phyloP scores from a whole-genome alignment of 1,140 invertebrate species.

The Lepidurus apus region DNA sequence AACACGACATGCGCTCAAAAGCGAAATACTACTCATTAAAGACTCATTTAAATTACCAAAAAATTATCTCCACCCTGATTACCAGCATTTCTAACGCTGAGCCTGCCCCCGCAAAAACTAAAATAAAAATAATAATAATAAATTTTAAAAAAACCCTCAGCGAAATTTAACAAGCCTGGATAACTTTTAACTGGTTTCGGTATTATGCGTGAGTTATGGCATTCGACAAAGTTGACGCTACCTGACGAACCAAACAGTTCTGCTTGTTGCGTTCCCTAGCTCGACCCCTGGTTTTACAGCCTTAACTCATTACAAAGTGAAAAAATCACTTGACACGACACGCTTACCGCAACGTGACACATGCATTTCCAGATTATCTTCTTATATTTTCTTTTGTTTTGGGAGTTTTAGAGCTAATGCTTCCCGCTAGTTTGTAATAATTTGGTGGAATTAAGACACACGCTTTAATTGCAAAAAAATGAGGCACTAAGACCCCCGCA shows the following conservation, averaged over 20 bases:
- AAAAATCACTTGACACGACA: neutral
- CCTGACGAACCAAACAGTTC: neutral
- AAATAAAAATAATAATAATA: neutral
- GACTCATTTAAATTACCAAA: neutral
- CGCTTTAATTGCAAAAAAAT: neutral
- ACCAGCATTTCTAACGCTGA: neutral
- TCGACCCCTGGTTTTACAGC: neutral
- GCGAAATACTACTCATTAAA: neutral
- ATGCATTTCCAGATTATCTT: neutral
- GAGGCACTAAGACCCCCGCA: neutral
- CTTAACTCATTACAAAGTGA: neutral
- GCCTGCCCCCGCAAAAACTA: neutral
- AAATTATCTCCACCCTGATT: neutral
- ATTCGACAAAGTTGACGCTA: slow-evolving; percentile 15
- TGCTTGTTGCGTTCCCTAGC: neutral
- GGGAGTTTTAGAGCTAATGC: neutral
- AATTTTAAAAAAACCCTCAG: neutral
- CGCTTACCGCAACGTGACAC: slow-evolving; percentile 1
- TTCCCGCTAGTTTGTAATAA: neutral
- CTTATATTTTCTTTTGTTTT: neutral
- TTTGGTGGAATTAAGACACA: neutral
- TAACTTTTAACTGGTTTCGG: neutral
- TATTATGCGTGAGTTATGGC: neutral
- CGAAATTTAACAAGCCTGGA: neutral
- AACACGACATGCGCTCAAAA: neutral